These are phyloP conservation scores for Oryzias dopingdopingensis DNA, from an alignment of 2,797 vertebrate species.

Conservation along the genomic window DNA sequence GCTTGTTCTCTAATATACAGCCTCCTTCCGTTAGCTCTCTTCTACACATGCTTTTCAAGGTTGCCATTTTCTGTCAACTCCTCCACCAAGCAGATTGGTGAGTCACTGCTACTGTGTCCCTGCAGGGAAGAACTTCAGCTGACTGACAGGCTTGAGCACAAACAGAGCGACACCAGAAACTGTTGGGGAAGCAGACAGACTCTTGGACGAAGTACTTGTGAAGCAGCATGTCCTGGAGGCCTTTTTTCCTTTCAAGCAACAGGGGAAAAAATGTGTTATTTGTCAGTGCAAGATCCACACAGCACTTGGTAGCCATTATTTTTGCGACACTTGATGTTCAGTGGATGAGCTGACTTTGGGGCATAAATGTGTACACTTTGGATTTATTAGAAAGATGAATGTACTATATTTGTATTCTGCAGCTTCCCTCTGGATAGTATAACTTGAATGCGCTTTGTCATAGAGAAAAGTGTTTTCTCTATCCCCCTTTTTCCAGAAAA, in stretches of 20 bases:
- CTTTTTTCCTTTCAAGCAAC: conserved; percentile 9
- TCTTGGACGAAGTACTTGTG: conserved; percentile 38
- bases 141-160: conserved; percentile 48
- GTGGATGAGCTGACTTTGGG: not conserved
- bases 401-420: no score
- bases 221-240: conserved; percentile 25
- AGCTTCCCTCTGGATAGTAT: no score
- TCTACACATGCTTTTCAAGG: conserved; percentile 17
- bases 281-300: conserved; percentile 19
- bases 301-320: not conserved
- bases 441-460: no score
- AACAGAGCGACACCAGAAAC: conserved; percentile 36
- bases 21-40: conserved; percentile 8
- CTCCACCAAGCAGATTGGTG: conserved; percentile 55
- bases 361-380: not conserved
- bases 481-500: no score
- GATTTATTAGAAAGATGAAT: no score
- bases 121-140: conserved; percentile 31
- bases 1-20: not conserved
- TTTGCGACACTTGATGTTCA: not conserved
- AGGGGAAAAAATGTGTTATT: conserved; percentile 1
- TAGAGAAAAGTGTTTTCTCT: no score
- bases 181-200: conserved; percentile 35
- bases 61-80: conserved; percentile 51
- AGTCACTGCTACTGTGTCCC: conserved; percentile 54